Evolutionary conservation across 1,140 invertebrate genomes (phyloP).

Genomic region (Drosophila oshimai): DNA sequence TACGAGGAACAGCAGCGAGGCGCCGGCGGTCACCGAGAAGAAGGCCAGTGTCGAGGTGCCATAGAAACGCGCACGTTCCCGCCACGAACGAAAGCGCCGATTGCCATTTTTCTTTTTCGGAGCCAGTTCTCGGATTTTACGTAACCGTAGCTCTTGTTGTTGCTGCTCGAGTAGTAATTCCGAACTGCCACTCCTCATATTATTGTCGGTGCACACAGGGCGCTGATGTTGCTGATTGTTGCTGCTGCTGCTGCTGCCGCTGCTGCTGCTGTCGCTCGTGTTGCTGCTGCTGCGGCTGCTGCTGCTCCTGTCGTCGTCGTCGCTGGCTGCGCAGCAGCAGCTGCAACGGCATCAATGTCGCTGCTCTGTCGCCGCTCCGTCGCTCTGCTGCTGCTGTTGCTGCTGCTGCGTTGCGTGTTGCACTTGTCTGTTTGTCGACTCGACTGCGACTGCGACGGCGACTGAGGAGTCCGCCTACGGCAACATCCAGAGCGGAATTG

Average conservation of each 20-base stretch:
- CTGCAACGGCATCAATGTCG: slow-evolving; percentile 73
- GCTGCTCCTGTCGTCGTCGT: slow-evolving; percentile 30
- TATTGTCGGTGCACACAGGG: slow-evolving; percentile 83
- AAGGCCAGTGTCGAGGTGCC: slow-evolving; percentile 90
- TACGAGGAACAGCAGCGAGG: slow-evolving; percentile 92
- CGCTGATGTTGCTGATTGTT: slow-evolving; percentile 74
- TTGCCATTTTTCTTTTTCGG: slow-evolving; percentile 84
- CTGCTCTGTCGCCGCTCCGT: slow-evolving; percentile 32
- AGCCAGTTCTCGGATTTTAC: slow-evolving; percentile 87
- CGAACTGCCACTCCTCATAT: slow-evolving; percentile 94
- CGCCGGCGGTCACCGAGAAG: slow-evolving; percentile 90
- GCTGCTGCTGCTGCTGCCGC: slow-evolving; percentile 49
- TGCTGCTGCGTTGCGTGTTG: slow-evolving; percentile 43
- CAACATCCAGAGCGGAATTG: slow-evolving; percentile 63
- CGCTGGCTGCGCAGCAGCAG: slow-evolving; percentile 72
- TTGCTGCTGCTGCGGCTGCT: slow-evolving; percentile 10
- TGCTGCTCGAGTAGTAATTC: slow-evolving; percentile 91
- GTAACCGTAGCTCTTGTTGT: slow-evolving; percentile 88
- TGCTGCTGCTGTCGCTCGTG: slow-evolving; percentile 30
- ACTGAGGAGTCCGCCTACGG: slow-evolving; percentile 54
- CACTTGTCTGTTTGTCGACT: slow-evolving; percentile 40
- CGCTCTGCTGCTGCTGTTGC: slow-evolving; percentile 29
- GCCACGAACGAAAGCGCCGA: slow-evolving; percentile 87
- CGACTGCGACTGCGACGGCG: too few species aligned
- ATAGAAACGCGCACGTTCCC: slow-evolving; percentile 90